Conservation (phyloP, 2,113 vertebrate species). For the Embiotoca jacksoni region DNA sequence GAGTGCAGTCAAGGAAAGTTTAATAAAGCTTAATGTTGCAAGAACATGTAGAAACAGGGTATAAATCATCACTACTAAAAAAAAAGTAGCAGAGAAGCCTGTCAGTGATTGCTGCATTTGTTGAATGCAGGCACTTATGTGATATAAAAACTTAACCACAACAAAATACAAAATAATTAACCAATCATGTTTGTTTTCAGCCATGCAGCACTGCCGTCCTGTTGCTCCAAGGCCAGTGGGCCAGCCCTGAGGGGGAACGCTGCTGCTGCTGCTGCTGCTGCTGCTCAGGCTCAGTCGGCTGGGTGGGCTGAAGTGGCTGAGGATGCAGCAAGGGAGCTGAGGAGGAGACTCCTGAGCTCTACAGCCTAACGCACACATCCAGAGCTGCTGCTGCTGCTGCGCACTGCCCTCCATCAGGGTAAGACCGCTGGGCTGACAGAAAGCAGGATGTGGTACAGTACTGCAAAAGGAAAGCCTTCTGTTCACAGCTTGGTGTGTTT, state of each 20-base stretch:
- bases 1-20: neutral
- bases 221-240: constrained; percentile 62
- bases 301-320: constrained; percentile 57
- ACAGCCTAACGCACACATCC: constrained; percentile 59
- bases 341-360: constrained; percentile 64
- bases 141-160: constrained; percentile 6
- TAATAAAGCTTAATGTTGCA: neutral
- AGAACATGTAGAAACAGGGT: neutral
- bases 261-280: constrained; percentile 5
- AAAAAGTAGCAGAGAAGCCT: neutral
- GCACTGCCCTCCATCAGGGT: constrained; percentile 76
- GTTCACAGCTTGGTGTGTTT: constrained; percentile 44
- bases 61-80: too few species aligned
- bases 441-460: constrained; percentile 61
- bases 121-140: constrained; percentile 11
- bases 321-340: constrained; percentile 78
- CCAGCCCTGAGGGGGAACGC: constrained; percentile 58
- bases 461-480: constrained; percentile 47
- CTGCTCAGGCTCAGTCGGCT: constrained; percentile 53
- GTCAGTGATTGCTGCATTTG: constrained; percentile 4
- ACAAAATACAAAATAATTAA: constrained; percentile 31
- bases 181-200: constrained; percentile 38
- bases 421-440: constrained; percentile 51
- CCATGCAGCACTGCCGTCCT: constrained; percentile 62
- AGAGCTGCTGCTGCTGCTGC: constrained; percentile 71